Evolutionary conservation across 64 coral and sea anemone species (phyloP).

Genomic region (Montipora cactus): DNA sequence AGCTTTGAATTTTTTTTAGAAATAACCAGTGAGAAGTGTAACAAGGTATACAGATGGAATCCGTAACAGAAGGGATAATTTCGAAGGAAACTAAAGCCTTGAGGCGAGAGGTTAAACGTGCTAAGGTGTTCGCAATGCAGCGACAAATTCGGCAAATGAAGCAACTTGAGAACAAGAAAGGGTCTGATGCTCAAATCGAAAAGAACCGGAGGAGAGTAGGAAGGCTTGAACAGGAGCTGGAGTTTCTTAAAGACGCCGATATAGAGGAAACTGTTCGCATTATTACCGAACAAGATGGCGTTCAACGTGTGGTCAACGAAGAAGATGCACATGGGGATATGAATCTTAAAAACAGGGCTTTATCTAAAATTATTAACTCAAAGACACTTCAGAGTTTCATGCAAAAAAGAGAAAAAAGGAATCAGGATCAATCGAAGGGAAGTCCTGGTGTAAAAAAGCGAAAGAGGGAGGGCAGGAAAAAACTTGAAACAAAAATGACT

Average conservation of each 20-base stretch:
- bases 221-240: slow-evolving; percentile 67
- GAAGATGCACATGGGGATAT: not conserved
- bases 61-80: not conserved
- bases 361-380: slow-evolving; percentile 13
- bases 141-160: slow-evolving; percentile 63
- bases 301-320: not conserved
- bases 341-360: slow-evolving; percentile 22
- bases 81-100: slow-evolving; percentile 18
- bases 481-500: not conserved
- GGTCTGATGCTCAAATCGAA: slow-evolving; percentile 48
- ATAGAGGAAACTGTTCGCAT: slow-evolving; percentile 36
- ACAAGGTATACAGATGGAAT: not conserved
- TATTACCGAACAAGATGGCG: not conserved
- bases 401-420: not conserved
- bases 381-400: slow-evolving; percentile 9
- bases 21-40: not conserved
- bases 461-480: not conserved
- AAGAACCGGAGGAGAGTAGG: slow-evolving; percentile 75
- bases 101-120: slow-evolving; percentile 59
- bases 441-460: not conserved
- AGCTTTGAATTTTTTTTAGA: not conserved
- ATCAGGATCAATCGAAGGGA: not conserved
- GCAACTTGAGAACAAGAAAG: slow-evolving; percentile 68
- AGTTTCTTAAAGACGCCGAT: slow-evolving; percentile 59
- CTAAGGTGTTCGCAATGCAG: slow-evolving; percentile 74